Base-by-base conservation (phyloP, 2,888 invertebrate genomes). In the Chrysotoxum bicinctum region DNA sequence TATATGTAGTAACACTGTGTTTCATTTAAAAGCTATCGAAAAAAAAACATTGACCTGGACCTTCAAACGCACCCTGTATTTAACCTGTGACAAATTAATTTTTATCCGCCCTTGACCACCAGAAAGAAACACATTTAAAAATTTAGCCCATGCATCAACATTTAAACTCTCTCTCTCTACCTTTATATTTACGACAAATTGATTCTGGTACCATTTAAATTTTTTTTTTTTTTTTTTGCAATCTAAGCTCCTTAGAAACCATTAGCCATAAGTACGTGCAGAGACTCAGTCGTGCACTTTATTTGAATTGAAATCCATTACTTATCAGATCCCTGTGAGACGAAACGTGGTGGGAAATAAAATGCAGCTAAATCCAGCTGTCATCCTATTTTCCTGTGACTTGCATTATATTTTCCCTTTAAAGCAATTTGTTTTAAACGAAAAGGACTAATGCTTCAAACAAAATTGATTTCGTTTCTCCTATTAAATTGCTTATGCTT, bases 261-360 rank as follows among this genome's bases (percentile, higher is more conserved):
- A 50, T 50, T 50, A 50, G 23, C 48, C 48, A 50, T 50, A 23
- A 23, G 23, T 50, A 50, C 48, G 48, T 50, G 48, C 21, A n/a
- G 26, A 26, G 12, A 50, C 14, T 50, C 21, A 50, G 21, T 12
- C 45, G 14, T 23, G 48, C 21, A 50, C 48, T 23, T 50, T 54
- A 54, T 30, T 54, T 77, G 72, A 77, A 72, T 73, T 77, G 72
- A 81, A 75, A 50, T 50, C 48, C 48, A 23, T 50, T 50, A 23
- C 48, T 50, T 50, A 50, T 50, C 48, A 50, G 21, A 23, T 48
- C 21, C n/a, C n/a, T n/a, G n/a, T 1, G 23, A 2, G 48, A 14
- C 14, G 21, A 50, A 23, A 50, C 21, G 14, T 50, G 23, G 48
- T 50, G 23, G 9, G 14, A 50, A 50, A 23, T 23, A 50, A 8